A percentile compares a stretch with the other conserved stretches of the same genome.
phyloP scores from a whole-genome alignment of 2,797 vertebrate species.

The Apodemus agrarius region DNA sequence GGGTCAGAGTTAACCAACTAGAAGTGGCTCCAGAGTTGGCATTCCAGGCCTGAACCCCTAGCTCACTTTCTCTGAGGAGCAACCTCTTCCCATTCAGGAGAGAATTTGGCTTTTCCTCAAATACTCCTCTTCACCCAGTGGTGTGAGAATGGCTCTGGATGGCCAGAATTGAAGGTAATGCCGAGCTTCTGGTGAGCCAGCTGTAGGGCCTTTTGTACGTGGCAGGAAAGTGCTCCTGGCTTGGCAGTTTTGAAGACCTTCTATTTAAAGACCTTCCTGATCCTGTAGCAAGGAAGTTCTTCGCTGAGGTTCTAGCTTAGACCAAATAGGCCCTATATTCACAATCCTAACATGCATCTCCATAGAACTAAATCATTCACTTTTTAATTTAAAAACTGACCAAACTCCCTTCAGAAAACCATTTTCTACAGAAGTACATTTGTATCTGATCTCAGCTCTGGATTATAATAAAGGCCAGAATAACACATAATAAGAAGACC shows the following conservation, averaged over 20 bases:
- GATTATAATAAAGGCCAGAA: neutral
- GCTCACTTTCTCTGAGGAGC: neutral
- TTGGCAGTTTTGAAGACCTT: constrained; percentile 45
- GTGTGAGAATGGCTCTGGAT: neutral
- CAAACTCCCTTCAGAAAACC: constrained; percentile 31
- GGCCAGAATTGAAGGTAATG: constrained; percentile 8
- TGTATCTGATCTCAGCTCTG: constrained; percentile 1
- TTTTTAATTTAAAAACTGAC: neutral
- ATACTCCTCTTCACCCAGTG: neutral
- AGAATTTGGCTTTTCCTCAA: constrained; percentile 6
- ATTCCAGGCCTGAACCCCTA: neutral
- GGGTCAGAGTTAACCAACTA: constrained; percentile 69
- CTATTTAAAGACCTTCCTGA: constrained; percentile 68
- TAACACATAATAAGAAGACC: neutral
- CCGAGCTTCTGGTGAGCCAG: constrained; percentile 37
- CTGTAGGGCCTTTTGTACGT: constrained; percentile 18
- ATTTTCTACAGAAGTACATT: constrained; percentile 31
- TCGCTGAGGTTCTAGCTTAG: constrained; percentile 48
- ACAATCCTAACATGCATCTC: neutral
- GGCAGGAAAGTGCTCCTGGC: constrained; percentile 38
- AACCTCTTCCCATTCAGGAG: neutral
- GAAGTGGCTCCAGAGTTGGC: neutral
- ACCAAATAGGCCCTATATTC: constrained; percentile 1
- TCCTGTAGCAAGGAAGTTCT: constrained; percentile 47
- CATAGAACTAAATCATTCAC: constrained; percentile 7